Evolutionary conservation across 2,888 invertebrate species (phyloP), one percentile per base, ranked within the genome.

Genomic region (Hypomecis atomaria): DNA sequence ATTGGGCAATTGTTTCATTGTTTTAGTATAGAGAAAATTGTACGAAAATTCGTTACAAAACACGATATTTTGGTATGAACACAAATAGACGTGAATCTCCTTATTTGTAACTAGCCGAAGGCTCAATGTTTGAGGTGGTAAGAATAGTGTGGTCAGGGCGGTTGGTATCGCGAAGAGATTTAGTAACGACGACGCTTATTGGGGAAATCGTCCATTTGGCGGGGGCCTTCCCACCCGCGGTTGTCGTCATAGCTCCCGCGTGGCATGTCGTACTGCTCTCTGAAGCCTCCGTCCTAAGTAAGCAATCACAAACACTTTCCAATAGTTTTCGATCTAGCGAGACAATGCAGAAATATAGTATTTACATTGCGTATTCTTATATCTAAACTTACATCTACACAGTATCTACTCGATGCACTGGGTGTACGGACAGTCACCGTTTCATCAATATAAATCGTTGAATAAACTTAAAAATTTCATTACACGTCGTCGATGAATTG

Each of bases 141-240:
- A 23, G 42, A 37, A n/a, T 42, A 13, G 11, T 13, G 37, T 38
- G 6, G 33, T 37, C 37, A 34, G 42, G 37, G 23, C 6, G 23
- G 43, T 11, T 7, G 43, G 8, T 5, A 55, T 8, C 59, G 59
- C 62, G 68, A 67, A 60, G 68, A 63, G 66, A 68, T 80, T 91
- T 94, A 95, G 85, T 93, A 95, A 72, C 95, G 94, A 81, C 95
- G 94, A 75, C 95, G 93, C 90, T 95, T 95, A 89, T 93, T 94
- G 79, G 94, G 94, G 86, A 90, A 95, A 90, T 95, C 95, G 72
- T 95, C 95, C 84, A 92, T 87, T 85, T 91, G 94, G 83, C 92
- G 92, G 73, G 88, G 85, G 72, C 93, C 93, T 67, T 93, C 94
- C 88, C 94, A 93, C 83, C 94, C 94, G 80, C 93, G 93, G 81